Evolutionary conservation across 2,797 vertebrate species (phyloP), one percentile per base, ranked within the genome.

Genomic region (Sternarchorhynchus goeldii): DNA sequence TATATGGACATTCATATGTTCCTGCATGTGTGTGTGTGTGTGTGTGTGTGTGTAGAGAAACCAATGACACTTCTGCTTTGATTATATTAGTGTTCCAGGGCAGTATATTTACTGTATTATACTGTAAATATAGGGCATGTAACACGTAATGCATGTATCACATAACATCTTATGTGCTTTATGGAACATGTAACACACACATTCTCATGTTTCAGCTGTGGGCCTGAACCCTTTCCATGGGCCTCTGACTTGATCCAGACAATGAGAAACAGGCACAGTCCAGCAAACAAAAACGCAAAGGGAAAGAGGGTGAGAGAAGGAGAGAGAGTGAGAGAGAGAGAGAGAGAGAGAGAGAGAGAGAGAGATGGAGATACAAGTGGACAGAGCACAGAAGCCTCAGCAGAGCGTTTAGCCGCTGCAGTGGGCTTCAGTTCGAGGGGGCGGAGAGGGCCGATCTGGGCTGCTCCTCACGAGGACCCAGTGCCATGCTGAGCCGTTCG

Each of bases 391-490:
- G n/a, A 63, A 79, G 69, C 73, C 65, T 60, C 56, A 73, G 68
- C 58, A 64, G 73, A 82, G 67, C 80, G 69, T 90, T 88, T 87
- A 88, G 84, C 87, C 87, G 68, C 84, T 81, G 70, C 82, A 84
- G 85, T 85, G 65, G 86, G 81, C 87, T 88, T 92, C 87, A 92
- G 85, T 92, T 92, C 92, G 91, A 93, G 88, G 86, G 91, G 89
- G 92, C 90, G 77, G 82, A 88, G 86, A 88, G 81, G 77, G 80
- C 84, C 85, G 87, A 88, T 87, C 89, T 90, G 86, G 25, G 84
- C 85, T 79, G 84, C 82, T 89, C 91, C 88, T 89, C 85, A 85
- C 87, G 88, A 84, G 90, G 88, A 85, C 89, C 88, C 85, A 86
- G 73, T 41, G 74, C 58, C 80, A 76, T 74, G 55, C 41, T 20